Base-by-base conservation (phyloP, 2,888 invertebrate species). In the Tromatobia lineatoria region DNA sequence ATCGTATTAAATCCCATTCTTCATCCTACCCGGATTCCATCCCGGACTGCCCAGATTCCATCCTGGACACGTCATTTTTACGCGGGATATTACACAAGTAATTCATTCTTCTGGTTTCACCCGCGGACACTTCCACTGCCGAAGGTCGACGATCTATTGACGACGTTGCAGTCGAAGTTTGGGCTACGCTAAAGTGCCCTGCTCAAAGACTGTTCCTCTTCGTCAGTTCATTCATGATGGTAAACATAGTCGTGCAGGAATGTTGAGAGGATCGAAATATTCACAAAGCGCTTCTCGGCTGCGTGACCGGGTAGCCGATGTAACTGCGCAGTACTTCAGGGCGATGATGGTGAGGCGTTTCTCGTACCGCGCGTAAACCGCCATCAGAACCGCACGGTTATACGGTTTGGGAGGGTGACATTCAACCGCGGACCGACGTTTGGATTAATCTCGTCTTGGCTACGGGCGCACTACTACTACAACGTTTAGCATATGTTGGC, bases 391-490 rank as follows among this genome's bases (percentile, higher is more conserved):
- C 47, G 47, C 64, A 42, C 25, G 45, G 66, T 50, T 38, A 18
- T 45, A 15, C 34, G 85, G 84, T 86, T 87, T 82, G 87, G 86
- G 87, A 87, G 86, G 86, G 83, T 86, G 88, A 88, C 85, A 81
- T 79, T 87, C 82, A 85, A 87, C 82, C 80, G 71, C 67, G 59
- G 45, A 50, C 69, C 70, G 82, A 80, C 70, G 54, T 67, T 73
- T 74, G 79, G 45, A 67, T 61, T 57, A 74, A 75, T 66, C 64
- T 70, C 50, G 50, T 25, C 70, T 47, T 47, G 74, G 57, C 61
- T 50, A 74, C 67, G 29, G 34, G 18, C 61, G 6, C 77, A 23
- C 66, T 52, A 76, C 18, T 29, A 71, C 23, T 25, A 71, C 52
- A 45, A 76, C 57, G 38, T 11, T 38, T 69, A 23, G 45, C 52